Conservation (phyloP, 1,140 invertebrate species). For the Reticulitermes speratus region DNA sequence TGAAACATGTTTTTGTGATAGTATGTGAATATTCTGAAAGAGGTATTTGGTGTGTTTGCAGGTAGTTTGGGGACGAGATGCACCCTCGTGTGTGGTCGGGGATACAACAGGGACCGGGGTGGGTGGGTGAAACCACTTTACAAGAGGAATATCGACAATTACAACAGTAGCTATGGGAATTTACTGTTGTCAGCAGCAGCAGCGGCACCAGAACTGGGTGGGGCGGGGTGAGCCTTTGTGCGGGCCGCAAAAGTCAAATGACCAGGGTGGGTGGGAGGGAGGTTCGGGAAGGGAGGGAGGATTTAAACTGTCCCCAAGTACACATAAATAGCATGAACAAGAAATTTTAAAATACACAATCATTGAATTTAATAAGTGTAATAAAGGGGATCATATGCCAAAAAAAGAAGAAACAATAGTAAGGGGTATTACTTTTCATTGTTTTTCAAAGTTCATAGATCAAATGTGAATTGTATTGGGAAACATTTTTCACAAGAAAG, state of each 20-base stretch:
- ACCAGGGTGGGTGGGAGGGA: constrained; percentile 32
- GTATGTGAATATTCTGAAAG: neutral
- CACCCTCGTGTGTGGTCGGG: constrained; percentile 28
- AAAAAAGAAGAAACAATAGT: constrained; percentile 23
- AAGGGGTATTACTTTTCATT: constrained; percentile 26
- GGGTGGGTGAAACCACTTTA: constrained; percentile 56
- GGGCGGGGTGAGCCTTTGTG: constrained; percentile 27
- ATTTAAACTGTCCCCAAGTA: constrained; percentile 18
- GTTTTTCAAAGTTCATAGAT: constrained; percentile 17
- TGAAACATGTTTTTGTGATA: too few relatives aligned
- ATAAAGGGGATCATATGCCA: constrained; percentile 21
- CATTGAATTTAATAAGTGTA: neutral
- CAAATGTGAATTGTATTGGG: neutral
- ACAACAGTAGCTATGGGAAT: constrained; percentile 24
- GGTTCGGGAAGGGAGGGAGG: constrained; percentile 33
- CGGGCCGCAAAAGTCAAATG: constrained; percentile 17
- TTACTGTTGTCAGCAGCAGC: constrained; percentile 20
- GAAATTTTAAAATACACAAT: constrained; percentile 22
- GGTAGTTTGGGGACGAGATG: constrained; percentile 28
- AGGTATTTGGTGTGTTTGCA: constrained; percentile 22
- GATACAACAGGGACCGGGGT: constrained; percentile 50
- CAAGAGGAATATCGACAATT: constrained; percentile 3
- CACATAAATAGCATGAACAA: constrained; percentile 19
- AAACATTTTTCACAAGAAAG: neutral
- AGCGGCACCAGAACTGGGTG: constrained; percentile 11